Base-by-base conservation (phyloP, 1,140 invertebrate genomes). In the Belonocnema kinseyi region DNA sequence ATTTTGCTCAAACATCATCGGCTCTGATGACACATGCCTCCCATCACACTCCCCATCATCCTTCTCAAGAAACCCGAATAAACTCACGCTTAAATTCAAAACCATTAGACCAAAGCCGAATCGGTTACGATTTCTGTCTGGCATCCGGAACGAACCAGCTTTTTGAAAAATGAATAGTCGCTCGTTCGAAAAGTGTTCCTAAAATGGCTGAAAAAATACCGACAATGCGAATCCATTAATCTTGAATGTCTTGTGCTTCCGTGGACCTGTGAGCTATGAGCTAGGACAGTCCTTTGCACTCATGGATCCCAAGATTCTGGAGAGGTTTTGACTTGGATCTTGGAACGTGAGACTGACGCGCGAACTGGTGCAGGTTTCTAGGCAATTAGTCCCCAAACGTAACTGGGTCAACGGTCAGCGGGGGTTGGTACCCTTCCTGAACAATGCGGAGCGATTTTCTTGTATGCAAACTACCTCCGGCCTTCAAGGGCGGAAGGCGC, bases 191-290 rank as follows among this genome's bases (percentile, higher is more conserved):
- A 86, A 87, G 86, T 87, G 85, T 81, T 85, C 81, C 82, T 85
- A 86, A 87, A 87, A 86, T 83, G 84, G 83, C 77, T 85, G 85
- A 87, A 87, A 87, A 87, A 87, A 87, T 85, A 85, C 85, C 83
- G 84, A 86, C 86, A 87, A 87, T 87, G 82, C 84, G 80, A 85
- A 85, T 85, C 85, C 86, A 87, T 87, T 86, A 87, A 86, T 87
- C 86, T 87, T 86, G 61, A 81, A 82, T 76, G 84, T 87, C 82
- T 80, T 76, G 83, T 76, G 79, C 80, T 78, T 82, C 76, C 75
- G 79, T 78, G 71, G 74, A 81, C 71, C 79, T 73, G 77, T 74
- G 73, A 85, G 75, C 79, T 73, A 76, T 74, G 70, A 85, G 75
- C 75, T 73, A 77, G 72, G 82, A 85, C 85, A 86, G 83, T 83